phyloP scores from a whole-genome alignment of 2,888 invertebrate species.

The Andricus curvator region DNA sequence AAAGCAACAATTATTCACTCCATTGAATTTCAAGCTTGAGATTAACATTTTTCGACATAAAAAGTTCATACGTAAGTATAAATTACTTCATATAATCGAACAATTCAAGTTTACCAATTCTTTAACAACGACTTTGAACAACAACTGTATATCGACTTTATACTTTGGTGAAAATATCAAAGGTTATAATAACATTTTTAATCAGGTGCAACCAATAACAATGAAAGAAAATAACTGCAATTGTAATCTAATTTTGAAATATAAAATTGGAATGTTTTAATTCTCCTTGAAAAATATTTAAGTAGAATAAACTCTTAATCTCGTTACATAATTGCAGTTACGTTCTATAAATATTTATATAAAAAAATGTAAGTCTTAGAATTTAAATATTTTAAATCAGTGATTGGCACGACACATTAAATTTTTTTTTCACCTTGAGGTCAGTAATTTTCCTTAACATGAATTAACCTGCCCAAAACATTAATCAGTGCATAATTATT shows the following conservation, averaged over 20 bases:
- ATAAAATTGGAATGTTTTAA: background rate
- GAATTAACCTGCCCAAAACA: background rate
- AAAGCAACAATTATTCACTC: constrained; percentile 31
- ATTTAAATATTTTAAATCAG: background rate
- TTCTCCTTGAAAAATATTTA: background rate
- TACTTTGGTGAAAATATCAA: constrained; percentile 24
- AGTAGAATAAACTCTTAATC: constrained; percentile 33
- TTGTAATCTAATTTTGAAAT: background rate
- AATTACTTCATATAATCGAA: background rate
- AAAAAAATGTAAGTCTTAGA: background rate
- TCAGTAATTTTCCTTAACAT: background rate
- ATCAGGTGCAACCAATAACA: constrained; percentile 1
- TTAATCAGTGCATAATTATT: background rate
- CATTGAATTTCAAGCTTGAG: constrained; percentile 16
- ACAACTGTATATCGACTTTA: constrained; percentile 29
- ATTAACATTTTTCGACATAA: background rate
- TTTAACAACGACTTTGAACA: constrained; percentile 21
- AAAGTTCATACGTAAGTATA: constrained; percentile 6
- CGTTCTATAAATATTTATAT: background rate
- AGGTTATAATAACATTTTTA: background rate
- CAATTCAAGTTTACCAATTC: constrained; percentile 31
- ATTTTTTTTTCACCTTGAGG: background rate
- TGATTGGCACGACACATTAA: background rate
- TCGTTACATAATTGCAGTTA: background rate
- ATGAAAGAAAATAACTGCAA: constrained; percentile 9